Evolutionary conservation across 2,797 vertebrate species (phyloP).

Genomic region (Denticeps clupeoides): DNA sequence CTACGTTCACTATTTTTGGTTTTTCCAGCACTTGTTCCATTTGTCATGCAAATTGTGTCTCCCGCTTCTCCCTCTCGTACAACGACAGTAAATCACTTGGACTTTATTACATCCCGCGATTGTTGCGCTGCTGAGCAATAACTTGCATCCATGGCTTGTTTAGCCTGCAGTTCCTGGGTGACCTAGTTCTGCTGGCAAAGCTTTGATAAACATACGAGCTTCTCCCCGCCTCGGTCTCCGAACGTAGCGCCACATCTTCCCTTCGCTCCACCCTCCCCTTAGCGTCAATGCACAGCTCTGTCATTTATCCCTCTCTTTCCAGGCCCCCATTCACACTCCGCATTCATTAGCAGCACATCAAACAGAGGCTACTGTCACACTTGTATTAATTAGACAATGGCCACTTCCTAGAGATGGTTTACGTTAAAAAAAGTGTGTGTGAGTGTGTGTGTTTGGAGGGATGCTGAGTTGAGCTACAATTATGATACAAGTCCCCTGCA

Average conservation of each 20-base stretch:
- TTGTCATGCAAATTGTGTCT: too few relatives aligned
- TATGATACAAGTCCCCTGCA: too few relatives aligned
- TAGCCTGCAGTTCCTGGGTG: slow-evolving; percentile 23
- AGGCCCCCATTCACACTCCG: too few relatives aligned
- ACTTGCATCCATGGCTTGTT: slow-evolving; percentile 19
- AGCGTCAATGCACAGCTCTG: slow-evolving; percentile 3
- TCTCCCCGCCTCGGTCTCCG: slow-evolving; percentile 16
- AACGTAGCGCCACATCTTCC: slow-evolving; percentile 4
- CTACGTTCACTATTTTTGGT: too few relatives aligned
- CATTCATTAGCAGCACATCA: too few relatives aligned
- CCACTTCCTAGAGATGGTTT: too few relatives aligned
- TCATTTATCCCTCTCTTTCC: neutral
- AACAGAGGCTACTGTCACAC: too few relatives aligned
- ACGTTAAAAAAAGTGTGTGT: slow-evolving; percentile 5
- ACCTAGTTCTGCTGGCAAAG: slow-evolving; percentile 30
- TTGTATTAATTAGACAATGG: too few relatives aligned
- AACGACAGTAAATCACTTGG: neutral
- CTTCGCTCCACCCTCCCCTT: neutral
- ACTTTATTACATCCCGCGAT: slow-evolving; percentile 5
- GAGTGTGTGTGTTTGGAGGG: neutral
- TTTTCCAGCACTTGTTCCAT: too few relatives aligned
- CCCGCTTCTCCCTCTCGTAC: too few relatives aligned
- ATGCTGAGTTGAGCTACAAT: too few relatives aligned
- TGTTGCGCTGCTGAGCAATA: slow-evolving; percentile 9
- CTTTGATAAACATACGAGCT: slow-evolving; percentile 30